Evolutionary conservation across 2,113 vertebrate genomes (phyloP).

Genomic region (Coregonus clupeaformis): DNA sequence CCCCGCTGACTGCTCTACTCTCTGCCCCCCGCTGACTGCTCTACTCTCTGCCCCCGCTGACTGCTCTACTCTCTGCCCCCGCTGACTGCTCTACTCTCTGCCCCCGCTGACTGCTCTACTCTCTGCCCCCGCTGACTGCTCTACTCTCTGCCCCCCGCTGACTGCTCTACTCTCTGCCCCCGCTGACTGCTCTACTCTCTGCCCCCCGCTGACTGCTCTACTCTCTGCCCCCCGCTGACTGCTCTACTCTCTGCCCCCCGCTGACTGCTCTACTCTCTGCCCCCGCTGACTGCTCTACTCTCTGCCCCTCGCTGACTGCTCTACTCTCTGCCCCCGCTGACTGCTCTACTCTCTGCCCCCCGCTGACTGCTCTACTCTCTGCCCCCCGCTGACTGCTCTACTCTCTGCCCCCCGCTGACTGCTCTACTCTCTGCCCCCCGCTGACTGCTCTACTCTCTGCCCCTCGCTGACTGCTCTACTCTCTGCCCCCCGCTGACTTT

Average conservation of each 20-base stretch:
- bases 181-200: slow-evolving; percentile 36
- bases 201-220: no score
- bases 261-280: slow-evolving; percentile 40
- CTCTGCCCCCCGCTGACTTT: slow-evolving; percentile 75
- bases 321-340: slow-evolving; percentile 48
- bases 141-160: slow-evolving; percentile 48
- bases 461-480: no score
- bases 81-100: slow-evolving; percentile 39
- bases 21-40: slow-evolving; percentile 51
- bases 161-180: slow-evolving; percentile 41
- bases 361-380: slow-evolving; percentile 36
- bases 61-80: slow-evolving; percentile 41
- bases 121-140: slow-evolving; percentile 49
- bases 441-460: slow-evolving; percentile 40
- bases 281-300: slow-evolving; percentile 4
- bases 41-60: slow-evolving; percentile 48
- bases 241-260: slow-evolving; percentile 42
- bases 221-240: slow-evolving; percentile 51
- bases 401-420: slow-evolving; percentile 51
- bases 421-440: slow-evolving; percentile 42
- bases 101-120: slow-evolving; percentile 17
- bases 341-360: slow-evolving; percentile 41
- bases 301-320: slow-evolving; percentile 51
- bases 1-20: slow-evolving; percentile 4
- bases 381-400: no score